Conservation (phyloP, 1,140 invertebrate genomes). For the Drosophila biarmipes region DNA sequence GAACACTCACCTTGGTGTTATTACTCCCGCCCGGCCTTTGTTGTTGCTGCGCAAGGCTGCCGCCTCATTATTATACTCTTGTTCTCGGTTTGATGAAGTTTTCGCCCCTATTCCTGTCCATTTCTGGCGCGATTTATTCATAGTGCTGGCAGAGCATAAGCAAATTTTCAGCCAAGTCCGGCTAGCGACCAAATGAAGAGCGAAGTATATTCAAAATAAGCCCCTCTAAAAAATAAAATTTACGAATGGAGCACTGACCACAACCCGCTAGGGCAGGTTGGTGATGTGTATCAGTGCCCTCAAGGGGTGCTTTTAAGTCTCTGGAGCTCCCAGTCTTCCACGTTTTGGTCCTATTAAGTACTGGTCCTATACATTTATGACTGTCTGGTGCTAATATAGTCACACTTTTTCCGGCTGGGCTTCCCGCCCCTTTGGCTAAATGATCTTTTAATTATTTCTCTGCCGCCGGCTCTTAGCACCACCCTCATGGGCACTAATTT, state of each 20-base stretch:
- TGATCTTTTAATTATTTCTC: slow-evolving; percentile 54
- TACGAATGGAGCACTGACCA: too few relatives aligned
- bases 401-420: not conserved
- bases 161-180: slow-evolving; percentile 31
- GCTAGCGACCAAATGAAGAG: slow-evolving; percentile 20
- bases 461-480: slow-evolving; percentile 39
- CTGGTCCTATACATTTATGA: not conserved
- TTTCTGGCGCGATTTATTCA: slow-evolving; percentile 66
- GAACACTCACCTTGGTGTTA: slow-evolving; percentile 35
- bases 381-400: not conserved
- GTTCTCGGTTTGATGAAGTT: slow-evolving; percentile 67
- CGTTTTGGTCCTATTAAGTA: too few relatives aligned
- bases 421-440: slow-evolving; percentile 19
- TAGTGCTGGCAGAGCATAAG: slow-evolving; percentile 19
- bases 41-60: slow-evolving; percentile 3
- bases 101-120: slow-evolving; percentile 47
- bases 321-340: too few relatives aligned
- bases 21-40: slow-evolving; percentile 5
- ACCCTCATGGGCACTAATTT: slow-evolving; percentile 55
- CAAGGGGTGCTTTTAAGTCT: too few relatives aligned
- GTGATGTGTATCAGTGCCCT: too few relatives aligned
- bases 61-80: slow-evolving; percentile 57
- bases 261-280: too few relatives aligned
- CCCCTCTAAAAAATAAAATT: too few relatives aligned
- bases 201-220: slow-evolving; percentile 40